phyloP scores from a whole-genome alignment of 2,797 vertebrate genomes.

The Chiroxiphia lanceolata region DNA sequence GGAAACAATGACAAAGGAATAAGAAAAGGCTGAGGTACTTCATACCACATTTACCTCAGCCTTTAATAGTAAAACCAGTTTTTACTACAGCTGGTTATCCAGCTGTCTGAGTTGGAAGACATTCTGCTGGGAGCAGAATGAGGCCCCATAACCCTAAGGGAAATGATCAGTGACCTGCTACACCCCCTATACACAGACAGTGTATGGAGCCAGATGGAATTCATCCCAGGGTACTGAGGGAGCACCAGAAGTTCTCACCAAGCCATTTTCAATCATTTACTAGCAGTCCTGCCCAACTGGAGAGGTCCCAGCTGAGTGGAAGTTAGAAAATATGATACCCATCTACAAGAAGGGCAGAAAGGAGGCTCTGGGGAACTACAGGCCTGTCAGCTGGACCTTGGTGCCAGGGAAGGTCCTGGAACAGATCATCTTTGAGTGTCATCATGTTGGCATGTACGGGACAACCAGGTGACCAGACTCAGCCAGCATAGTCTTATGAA shows the following conservation, averaged over 20 bases:
- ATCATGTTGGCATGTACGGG: not conserved
- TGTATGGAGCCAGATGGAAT: not conserved
- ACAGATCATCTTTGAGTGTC: not conserved
- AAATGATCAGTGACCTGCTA: not conserved
- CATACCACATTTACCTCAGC: not conserved
- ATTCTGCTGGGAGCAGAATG: not conserved
- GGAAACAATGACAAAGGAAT: not conserved
- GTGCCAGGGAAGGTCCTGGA: not conserved
- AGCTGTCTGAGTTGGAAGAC: not conserved
- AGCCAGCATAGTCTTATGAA: not conserved
- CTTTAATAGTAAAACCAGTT: not conserved
- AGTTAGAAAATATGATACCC: not conserved
- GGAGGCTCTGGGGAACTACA: not conserved
- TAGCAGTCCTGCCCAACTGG: too few relatives aligned
- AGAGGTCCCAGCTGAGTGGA: not conserved
- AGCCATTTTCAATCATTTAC: not conserved
- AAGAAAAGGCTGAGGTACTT: not conserved
- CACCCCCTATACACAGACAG: accelerated
- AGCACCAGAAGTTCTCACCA: not conserved
- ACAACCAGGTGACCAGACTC: not conserved
- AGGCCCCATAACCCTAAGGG: not conserved
- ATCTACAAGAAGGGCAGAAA: not conserved
- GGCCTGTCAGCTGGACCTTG: not conserved
- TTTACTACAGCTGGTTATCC: not conserved
- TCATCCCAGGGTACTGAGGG: not conserved